Conservation (phyloP, 2,888 invertebrate species). For the Tineola bisselliella region DNA sequence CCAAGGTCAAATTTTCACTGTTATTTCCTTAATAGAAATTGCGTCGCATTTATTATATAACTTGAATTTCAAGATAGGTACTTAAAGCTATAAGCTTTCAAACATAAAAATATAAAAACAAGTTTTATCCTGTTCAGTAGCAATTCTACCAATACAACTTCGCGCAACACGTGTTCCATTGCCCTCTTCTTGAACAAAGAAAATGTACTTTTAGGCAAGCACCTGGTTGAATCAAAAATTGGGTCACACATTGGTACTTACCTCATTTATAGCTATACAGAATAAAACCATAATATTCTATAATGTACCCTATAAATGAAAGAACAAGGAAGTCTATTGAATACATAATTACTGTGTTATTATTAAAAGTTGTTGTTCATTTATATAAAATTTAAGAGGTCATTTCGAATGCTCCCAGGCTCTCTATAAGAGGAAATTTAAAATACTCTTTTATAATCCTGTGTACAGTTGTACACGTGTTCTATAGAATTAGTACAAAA, state of each 20-base stretch:
- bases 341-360: neutral
- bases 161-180: slow-evolving; percentile 39
- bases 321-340: too few relatives aligned
- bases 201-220: slow-evolving; percentile 43
- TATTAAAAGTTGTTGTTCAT: neutral
- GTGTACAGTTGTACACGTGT: neutral
- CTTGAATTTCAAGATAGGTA: neutral
- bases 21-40: neutral
- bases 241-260: slow-evolving; percentile 45
- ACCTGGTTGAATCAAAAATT: slow-evolving; percentile 48
- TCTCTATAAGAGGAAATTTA: neutral
- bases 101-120: neutral
- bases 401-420: neutral
- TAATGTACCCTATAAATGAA: neutral
- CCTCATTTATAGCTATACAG: neutral
- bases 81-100: neutral
- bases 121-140: neutral
- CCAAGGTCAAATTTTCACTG: neutral
- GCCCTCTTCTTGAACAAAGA: slow-evolving; percentile 14
- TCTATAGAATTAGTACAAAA: neutral
- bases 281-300: neutral
- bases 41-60: neutral
- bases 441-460: neutral
- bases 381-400: neutral
- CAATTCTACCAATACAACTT: neutral